Conservation (phyloP, 2,113 vertebrate genomes). For the Furnarius figulus region DNA sequence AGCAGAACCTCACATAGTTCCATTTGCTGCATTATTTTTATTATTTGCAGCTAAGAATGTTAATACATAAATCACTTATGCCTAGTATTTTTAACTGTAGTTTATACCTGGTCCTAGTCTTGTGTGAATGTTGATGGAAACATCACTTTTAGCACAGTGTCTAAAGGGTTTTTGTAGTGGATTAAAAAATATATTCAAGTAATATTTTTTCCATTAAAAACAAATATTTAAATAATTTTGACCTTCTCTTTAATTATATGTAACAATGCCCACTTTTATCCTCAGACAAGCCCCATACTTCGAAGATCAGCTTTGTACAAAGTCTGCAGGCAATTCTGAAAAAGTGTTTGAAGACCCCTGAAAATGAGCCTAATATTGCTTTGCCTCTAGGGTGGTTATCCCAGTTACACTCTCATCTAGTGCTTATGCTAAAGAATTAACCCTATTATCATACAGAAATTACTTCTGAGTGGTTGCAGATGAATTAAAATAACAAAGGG, state of each 20-base stretch:
- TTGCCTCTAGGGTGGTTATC: background rate
- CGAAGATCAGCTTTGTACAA: background rate
- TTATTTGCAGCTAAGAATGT: background rate
- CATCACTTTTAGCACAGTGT: background rate
- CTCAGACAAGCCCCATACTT: background rate
- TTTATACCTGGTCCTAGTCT: background rate
- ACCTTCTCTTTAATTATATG: constrained; percentile 3
- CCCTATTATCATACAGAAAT: background rate
- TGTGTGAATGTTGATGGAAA: background rate
- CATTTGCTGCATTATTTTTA: background rate
- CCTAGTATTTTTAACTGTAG: background rate
- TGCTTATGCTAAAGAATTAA: background rate
- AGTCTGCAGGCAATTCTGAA: background rate
- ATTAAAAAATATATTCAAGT: background rate
- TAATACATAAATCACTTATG: background rate
- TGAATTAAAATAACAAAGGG: background rate
- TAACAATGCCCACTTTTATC: background rate
- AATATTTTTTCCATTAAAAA: background rate
- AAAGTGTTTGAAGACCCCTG: background rate
- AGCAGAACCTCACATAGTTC: background rate
- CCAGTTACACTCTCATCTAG: background rate
- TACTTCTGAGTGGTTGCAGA: background rate
- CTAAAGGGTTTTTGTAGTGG: background rate
- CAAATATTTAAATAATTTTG: background rate
- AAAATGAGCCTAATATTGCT: background rate